Evolutionary conservation across 2,888 invertebrate genomes (phyloP), one percentile per base, ranked within the genome.

Genomic region (Macaria liturata): DNA sequence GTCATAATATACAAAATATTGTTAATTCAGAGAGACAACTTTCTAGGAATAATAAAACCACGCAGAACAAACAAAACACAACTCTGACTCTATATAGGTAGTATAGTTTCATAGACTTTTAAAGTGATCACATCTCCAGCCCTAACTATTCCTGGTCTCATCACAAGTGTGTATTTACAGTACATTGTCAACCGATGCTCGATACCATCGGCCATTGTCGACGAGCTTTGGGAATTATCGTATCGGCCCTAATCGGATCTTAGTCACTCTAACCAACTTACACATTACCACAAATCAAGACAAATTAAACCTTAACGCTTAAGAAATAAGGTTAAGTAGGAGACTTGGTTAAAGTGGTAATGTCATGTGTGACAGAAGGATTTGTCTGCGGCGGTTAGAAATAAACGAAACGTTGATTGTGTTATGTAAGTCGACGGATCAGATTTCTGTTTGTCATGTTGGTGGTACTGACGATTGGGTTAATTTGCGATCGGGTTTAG

Each of bases 381-480:
- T 90, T 89, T 88, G 88, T 87, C 83, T 83, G 80, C 71, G 80
- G 71, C 78, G 81, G 85, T 87, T 84, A 88, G 84, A 85, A 87
- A 85, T 87, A 85, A 86, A 88, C 84, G 82, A 88, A 81, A 80
- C 75, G 81, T 81, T 88, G 88, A 89, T 88, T 88, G 86, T 81
- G 83, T 88, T 85, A 81, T 85, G 82, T 83, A 82, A 85, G 83
- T 78, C 78, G 82, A 78, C 8, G 78, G 80, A 74, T 83, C 76
- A 78, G 75, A 76, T 79, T 84, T 80, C 69, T 77, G 78, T 77
- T 78, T 78, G 82, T 84, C 85, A 83, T 73, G 73, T 71, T 34
- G n/a, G 54, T 45, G 57, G 59, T 60, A 61, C 54, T 32, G 58
- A 39, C 32, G 32, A 32, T 51, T 49, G 34, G 49, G 45, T 53